phyloP scores from a whole-genome alignment of 2,113 vertebrate species.

The Engystomops pustulosus region DNA sequence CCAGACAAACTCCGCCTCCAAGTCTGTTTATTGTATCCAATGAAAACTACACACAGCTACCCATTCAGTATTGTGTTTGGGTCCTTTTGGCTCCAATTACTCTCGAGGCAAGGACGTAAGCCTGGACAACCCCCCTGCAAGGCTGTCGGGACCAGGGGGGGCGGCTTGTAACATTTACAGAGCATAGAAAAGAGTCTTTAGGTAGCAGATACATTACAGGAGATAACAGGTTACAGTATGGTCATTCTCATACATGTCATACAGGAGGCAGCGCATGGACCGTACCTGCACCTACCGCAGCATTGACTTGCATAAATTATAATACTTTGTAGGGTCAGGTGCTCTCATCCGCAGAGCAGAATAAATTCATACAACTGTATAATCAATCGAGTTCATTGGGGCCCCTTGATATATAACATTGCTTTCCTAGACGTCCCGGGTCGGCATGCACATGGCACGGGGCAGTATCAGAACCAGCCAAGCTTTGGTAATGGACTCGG shows the following conservation, averaged over 20 bases:
- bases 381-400: too few species aligned
- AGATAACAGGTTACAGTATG: not conserved
- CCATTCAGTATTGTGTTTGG: too few species aligned
- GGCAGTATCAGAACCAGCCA: constrained; percentile 54
- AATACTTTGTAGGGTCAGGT: constrained; percentile 19
- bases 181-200: not conserved
- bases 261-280: constrained; percentile 1
- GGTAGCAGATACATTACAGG: not conserved
- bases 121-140: not conserved
- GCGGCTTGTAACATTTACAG: not conserved
- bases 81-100: too few species aligned
- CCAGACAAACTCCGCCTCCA: too few species aligned
- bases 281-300: not conserved
- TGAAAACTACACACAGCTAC: too few species aligned
- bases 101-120: too few species aligned
- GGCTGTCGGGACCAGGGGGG: not conserved
- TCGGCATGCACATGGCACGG: constrained; percentile 67
- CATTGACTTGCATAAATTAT: constrained; percentile 18
- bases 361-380: too few species aligned
- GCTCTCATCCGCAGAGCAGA: too few species aligned
- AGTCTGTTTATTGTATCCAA: too few species aligned
- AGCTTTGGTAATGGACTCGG: constrained; percentile 52
- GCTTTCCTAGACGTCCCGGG: constrained; percentile 60
- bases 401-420: constrained; percentile 51
- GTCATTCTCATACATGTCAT: not conserved